A percentile compares a stretch with the other conserved stretches of the same genome.
Conservation (phyloP, 2,888 invertebrate species). For the Brachycybe producta region DNA sequence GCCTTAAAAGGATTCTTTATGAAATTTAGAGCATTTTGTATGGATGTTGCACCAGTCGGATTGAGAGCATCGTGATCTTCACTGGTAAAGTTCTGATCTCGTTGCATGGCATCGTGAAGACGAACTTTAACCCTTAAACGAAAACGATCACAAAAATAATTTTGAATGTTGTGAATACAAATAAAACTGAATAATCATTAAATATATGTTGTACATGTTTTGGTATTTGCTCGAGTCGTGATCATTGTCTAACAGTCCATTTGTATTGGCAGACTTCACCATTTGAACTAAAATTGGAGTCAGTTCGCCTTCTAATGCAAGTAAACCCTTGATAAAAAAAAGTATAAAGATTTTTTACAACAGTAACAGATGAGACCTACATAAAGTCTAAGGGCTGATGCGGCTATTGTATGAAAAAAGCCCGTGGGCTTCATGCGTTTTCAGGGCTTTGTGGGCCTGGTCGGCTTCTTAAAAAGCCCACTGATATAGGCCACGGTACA, state of each 20-base stretch:
- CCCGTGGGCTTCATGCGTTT: neutral
- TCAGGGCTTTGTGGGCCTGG: too few species aligned
- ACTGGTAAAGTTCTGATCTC: constrained; percentile 68
- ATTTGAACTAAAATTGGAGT: constrained; percentile 97
- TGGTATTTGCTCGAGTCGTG: constrained; percentile 93
- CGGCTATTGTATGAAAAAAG: too few species aligned
- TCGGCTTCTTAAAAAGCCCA: too few species aligned
- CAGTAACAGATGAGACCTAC: too few species aligned
- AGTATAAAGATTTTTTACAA: neutral
- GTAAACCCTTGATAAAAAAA: constrained; percentile 49
- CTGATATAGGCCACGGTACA: too few species aligned
- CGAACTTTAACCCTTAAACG: constrained; percentile 84
- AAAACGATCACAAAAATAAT: constrained; percentile 19
- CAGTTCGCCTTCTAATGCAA: constrained; percentile 94
- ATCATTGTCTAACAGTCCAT: constrained; percentile 81
- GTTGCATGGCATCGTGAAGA: constrained; percentile 81
- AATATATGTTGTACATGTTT: constrained; percentile 60
- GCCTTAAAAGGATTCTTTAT: constrained; percentile 91
- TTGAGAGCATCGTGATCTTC: constrained; percentile 79
- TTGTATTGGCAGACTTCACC: constrained; percentile 97
- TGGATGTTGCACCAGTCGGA: constrained; percentile 82
- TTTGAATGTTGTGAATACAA: too few species aligned
- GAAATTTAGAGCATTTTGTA: constrained; percentile 79
- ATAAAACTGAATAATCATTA: too few species aligned
- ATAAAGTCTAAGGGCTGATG: too few species aligned